Percentiles rank a stretch among this genome's conserved stretches.
These are phyloP conservation scores for Peucedramus taeniatus DNA, from an alignment of 2,113 vertebrate genomes.

Conservation along the genomic window DNA sequence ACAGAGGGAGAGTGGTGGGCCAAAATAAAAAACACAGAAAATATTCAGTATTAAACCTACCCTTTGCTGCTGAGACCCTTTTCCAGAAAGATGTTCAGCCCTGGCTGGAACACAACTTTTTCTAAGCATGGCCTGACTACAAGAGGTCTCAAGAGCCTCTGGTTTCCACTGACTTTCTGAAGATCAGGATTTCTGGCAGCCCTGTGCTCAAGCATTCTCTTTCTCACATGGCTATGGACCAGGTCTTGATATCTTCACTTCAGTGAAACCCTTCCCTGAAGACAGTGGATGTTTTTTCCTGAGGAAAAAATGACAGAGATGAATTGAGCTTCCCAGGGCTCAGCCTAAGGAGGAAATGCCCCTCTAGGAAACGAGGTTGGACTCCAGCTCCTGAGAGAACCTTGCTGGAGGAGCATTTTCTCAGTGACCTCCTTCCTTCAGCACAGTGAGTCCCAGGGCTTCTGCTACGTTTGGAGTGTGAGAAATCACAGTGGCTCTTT, in stretches of 20 bases:
- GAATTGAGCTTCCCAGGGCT: conserved; percentile 8
- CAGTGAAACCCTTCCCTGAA: conserved; percentile 38
- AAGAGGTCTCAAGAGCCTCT: conserved; percentile 10
- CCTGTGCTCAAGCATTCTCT: neutral
- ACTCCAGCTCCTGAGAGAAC: neutral
- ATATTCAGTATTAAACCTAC: neutral
- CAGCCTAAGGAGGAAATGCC: neutral
- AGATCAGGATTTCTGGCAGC: conserved; percentile 36
- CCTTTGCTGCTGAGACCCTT: conserved; percentile 10
- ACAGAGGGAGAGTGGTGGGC: neutral
- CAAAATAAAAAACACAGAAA: conserved; percentile 8
- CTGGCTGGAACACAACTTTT: conserved; percentile 10
- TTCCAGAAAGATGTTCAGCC: conserved; percentile 61
- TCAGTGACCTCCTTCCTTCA: neutral
- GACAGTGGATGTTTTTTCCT: neutral
- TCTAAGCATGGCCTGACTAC: neutral
- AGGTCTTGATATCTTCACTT: conserved; percentile 7
- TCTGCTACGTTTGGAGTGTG: neutral
- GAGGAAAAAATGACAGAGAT: conserved; percentile 10
- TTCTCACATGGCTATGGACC: neutral
- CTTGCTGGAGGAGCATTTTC: neutral
- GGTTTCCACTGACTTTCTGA: conserved; percentile 35
- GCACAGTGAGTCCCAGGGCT: accelerated
- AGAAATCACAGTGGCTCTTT: conserved; percentile 53
- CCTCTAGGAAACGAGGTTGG: neutral